A percentile compares a stretch with the other conserved stretches of the same genome.
Evolutionary conservation across 2,888 invertebrate genomes (phyloP).

Genomic region (Thalpophila matura): DNA sequence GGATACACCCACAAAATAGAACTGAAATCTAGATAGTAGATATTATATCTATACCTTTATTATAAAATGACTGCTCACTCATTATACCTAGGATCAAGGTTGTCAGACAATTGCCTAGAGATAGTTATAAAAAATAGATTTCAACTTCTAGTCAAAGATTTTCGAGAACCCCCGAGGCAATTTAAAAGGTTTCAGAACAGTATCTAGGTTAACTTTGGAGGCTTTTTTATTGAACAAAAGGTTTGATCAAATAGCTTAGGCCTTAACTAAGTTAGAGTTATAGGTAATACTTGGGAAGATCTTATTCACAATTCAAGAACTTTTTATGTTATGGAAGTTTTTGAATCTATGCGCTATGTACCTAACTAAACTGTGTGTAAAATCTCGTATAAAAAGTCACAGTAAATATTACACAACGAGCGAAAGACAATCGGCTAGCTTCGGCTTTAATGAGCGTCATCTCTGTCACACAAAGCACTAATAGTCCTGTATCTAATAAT

Average conservation of each 20-base stretch:
- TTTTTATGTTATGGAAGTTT: conserved; percentile 27
- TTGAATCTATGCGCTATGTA: neutral
- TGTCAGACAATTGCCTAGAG: conserved; percentile 25
- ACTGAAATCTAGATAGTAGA: too few species aligned
- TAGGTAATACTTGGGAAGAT: conserved; percentile 24
- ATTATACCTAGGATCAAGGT: conserved; percentile 12
- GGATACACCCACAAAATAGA: too few species aligned
- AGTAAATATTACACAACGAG: too few species aligned
- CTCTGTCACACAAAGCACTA: too few species aligned
- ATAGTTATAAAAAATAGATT: conserved; percentile 44
- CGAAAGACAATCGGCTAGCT: too few species aligned
- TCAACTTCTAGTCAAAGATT: conserved; percentile 41
- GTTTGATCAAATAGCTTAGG: conserved; percentile 43
- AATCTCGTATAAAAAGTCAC: too few species aligned
- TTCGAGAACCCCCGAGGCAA: conserved; percentile 43
- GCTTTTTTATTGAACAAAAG: conserved; percentile 55
- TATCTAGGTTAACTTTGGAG: conserved; percentile 32
- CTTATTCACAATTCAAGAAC: conserved; percentile 27
- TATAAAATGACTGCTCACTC: conserved; percentile 15
- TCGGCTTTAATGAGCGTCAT: too few species aligned
- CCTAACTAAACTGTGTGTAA: neutral
- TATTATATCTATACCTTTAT: too few species aligned
- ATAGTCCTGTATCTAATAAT: too few species aligned
- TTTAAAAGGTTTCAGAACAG: conserved; percentile 45
- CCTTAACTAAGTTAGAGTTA: conserved; percentile 35